Evolutionary conservation across 2,113 vertebrate species (phyloP), one percentile per base, ranked within the genome.

Genomic region (Dasypus novemcinctus): DNA sequence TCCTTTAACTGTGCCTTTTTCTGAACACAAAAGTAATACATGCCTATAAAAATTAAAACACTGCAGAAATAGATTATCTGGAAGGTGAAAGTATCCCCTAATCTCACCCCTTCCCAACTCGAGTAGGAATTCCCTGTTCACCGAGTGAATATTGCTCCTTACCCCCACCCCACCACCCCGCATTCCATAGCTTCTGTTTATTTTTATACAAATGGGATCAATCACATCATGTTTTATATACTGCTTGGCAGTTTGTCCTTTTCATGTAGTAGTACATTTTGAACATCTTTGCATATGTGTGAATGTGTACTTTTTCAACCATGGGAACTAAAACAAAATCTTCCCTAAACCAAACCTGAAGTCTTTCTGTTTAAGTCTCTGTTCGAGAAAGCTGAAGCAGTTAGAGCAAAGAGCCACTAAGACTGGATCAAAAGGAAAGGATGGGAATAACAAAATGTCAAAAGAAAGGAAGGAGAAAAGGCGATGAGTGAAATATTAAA

Each of bases 31-130:
- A 81, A 75, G 38, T 71, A 79, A 27, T 69, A 84, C 83, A 61
- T 89, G 31, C 59, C 79, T 91, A 1, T 93, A 72, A 81, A 90
- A 93, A 64, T 79, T 57, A 92, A 93, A 90, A 91, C 25, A 54
- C 4, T 72, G 18, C 25, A 86, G 74, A 79, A 59, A 89, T 31
- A 33, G 21, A 17, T 84, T 61, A 52, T 93, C 11, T 72, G 38
- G 41, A 61, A 84, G 81, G 17, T 64, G 21, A 66, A 43, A n/a
- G 8, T 52, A 31, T 2, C 18, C 88, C 31, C 75, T 66, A 38
- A 68, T 66, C 64, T 7, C 1, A 43, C 18, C 14, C 2, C 12
- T 12, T 66, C 76, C 66, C 57, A 63, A 1, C 78, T 68, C 25
- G 13, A n/a, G 63, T 49, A n/a, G 14, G 29, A 43, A 68, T 21